Evolutionary conservation across 2,113 vertebrate species (phyloP).

Genomic region (Callospermophilus lateralis): DNA sequence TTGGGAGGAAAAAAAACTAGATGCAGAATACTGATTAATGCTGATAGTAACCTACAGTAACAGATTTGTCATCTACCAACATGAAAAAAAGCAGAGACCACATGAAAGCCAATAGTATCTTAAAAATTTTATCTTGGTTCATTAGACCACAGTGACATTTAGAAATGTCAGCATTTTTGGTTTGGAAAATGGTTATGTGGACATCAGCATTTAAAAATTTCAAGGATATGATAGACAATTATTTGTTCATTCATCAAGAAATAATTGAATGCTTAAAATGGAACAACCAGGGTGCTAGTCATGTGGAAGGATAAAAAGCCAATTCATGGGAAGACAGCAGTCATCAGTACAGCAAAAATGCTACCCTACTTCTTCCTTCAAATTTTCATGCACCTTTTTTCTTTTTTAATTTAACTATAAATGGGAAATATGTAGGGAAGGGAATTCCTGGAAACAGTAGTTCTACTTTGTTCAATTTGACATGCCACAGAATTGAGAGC

Average conservation of each 20-base stretch:
- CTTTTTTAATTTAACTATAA: neutral
- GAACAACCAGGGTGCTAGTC: neutral
- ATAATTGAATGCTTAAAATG: neutral
- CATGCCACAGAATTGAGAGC: neutral
- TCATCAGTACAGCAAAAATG: neutral
- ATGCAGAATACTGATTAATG: neutral
- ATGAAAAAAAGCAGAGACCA: neutral
- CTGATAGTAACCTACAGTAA: accelerated
- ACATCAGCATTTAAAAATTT: neutral
- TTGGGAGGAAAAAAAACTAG: neutral
- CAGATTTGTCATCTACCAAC: neutral
- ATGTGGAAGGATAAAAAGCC: neutral
- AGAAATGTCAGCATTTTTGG: neutral
- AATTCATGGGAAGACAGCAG: neutral
- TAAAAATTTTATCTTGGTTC: neutral
- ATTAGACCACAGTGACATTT: neutral
- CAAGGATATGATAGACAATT: neutral
- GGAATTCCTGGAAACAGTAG: neutral
- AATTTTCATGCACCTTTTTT: neutral
- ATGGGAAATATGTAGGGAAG: neutral
- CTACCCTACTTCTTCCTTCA: neutral
- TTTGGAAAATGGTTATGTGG: too few relatives aligned
- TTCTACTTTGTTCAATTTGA: neutral
- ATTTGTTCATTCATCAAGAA: neutral
- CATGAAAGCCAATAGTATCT: neutral